These are phyloP conservation scores for Eupeodes corollae DNA, from an alignment of 1,140 invertebrate species.

Conservation along the genomic window DNA sequence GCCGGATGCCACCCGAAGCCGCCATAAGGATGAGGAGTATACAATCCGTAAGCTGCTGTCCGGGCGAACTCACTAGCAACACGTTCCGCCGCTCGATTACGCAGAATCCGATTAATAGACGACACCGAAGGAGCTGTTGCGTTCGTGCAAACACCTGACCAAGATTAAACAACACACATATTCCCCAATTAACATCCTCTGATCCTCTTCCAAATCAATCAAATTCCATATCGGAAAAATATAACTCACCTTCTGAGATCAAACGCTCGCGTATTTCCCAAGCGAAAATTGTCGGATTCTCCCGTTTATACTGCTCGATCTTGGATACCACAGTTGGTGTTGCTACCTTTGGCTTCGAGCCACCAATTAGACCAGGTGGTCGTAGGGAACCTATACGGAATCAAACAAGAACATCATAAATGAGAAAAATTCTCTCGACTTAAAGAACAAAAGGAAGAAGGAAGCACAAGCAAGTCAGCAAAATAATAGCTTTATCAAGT, in stretches of 20 bases:
- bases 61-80: slow-evolving; percentile 85
- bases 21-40: slow-evolving; percentile 61
- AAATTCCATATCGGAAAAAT: background rate
- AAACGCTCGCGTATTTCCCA: slow-evolving; percentile 91
- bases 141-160: slow-evolving; percentile 69
- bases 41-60: slow-evolving; percentile 79
- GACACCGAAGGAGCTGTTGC: slow-evolving; percentile 81
- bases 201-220: too few relatives aligned
- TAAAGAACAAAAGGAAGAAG: too few relatives aligned
- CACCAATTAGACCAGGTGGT: slow-evolving; percentile 91
- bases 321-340: slow-evolving; percentile 91
- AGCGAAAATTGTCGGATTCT: slow-evolving; percentile 96
- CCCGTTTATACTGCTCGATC: slow-evolving; percentile 91
- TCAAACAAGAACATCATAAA: slow-evolving; percentile 6
- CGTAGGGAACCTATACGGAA: slow-evolving; percentile 70
- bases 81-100: slow-evolving; percentile 81
- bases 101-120: slow-evolving; percentile 82
- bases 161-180: background rate
- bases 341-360: slow-evolving; percentile 97
- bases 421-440: slow-evolving; percentile 2
- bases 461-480: too few relatives aligned
- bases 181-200: too few relatives aligned
- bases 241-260: slow-evolving; percentile 80
- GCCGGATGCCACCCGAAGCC: slow-evolving; percentile 40
- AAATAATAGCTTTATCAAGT: too few relatives aligned